Percentiles rank a stretch among this genome's conserved stretches.
phyloP scores from a whole-genome alignment of 2,797 vertebrate genomes.

The Nyctalus aviator region DNA sequence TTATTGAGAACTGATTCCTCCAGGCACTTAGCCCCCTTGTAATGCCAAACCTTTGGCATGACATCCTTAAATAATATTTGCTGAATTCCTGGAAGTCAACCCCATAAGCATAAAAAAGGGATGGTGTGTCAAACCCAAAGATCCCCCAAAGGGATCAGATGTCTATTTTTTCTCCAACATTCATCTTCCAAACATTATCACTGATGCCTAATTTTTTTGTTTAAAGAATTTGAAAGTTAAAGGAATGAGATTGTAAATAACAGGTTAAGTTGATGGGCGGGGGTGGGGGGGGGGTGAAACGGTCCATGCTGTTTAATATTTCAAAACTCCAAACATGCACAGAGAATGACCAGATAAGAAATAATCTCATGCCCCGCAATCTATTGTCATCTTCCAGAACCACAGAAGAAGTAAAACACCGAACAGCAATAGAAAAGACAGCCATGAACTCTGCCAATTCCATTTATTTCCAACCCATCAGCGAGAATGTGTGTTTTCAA shows the following conservation, averaged over 20 bases:
- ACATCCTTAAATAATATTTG: not conserved
- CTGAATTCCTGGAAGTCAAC: not conserved
- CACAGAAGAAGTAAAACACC: constrained; percentile 62
- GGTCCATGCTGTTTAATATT: not conserved
- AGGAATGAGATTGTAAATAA: not conserved
- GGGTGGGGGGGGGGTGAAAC: not conserved
- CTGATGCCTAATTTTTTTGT: not conserved
- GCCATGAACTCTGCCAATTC: not conserved
- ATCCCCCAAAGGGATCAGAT: not conserved
- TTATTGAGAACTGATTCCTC: constrained; percentile 1
- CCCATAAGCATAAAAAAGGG: not conserved
- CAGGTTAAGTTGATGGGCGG: not conserved
- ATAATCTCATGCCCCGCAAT: not conserved
- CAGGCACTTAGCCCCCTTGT: not conserved
- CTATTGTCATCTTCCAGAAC: constrained; percentile 21
- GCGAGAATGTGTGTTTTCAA: not conserved
- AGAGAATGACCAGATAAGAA: constrained; percentile 26
- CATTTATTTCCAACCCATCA: rapidly evolving
- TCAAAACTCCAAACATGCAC: not conserved
- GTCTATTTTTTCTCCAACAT: not conserved
- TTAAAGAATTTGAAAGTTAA: constrained; percentile 35
- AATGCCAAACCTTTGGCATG: not conserved
- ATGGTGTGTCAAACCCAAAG: not conserved
- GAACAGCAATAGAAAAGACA: not conserved
- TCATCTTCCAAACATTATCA: not conserved